Base-by-base conservation (phyloP, 2,113 vertebrate genomes). In the Chaenocephalus aceratus region DNA sequence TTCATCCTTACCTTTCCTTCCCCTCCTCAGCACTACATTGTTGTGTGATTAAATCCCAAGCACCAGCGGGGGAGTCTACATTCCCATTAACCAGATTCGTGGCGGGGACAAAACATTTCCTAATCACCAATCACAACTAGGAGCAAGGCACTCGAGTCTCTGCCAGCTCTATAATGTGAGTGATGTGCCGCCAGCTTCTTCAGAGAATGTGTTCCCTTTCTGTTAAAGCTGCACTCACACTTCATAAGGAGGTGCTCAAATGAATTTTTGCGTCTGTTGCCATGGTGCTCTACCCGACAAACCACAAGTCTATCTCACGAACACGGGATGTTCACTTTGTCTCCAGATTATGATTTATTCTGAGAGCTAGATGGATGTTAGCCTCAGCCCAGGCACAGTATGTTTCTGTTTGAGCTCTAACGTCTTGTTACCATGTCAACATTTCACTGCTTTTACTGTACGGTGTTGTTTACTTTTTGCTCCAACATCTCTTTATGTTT, bases 41-140 rank as follows among this genome's bases (percentile, higher is more conserved):
- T 95, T 93, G 77, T 91, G 91, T 94, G 91, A 93, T 96, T 96
- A 96, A 94, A 90, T 95, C 87, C 84, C 77, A 51, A 89, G 93
- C 93, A 93, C 73, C 90, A 90, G 86, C 76, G 82, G 86, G 90
- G 77, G 80, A 72, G 86, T 60, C 59, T 53, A 46, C 80, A 90
- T 90, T 94, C 87, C 92, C 90, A 82, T 83, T 85, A 92, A 80
- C 75, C 82, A 85, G 87, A 89, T 90, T 88, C 88, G 79, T 86
- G 88, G 89, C 82, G 60, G 86, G 85, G 81, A 79, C 89, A 87
- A 94, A 91, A 57, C 83, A 93, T 63, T 84, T 65, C 72, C 82
- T 94, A 94, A 94, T 94, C 93, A 92, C 85, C 86, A 83, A 87
- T 91, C 77, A 88, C 87, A 63, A 81, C 86, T 61, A 72, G 75